These are phyloP conservation scores for Nemapogon koenigi DNA, from an alignment of 2,888 invertebrate genomes.

Conservation along the genomic window DNA sequence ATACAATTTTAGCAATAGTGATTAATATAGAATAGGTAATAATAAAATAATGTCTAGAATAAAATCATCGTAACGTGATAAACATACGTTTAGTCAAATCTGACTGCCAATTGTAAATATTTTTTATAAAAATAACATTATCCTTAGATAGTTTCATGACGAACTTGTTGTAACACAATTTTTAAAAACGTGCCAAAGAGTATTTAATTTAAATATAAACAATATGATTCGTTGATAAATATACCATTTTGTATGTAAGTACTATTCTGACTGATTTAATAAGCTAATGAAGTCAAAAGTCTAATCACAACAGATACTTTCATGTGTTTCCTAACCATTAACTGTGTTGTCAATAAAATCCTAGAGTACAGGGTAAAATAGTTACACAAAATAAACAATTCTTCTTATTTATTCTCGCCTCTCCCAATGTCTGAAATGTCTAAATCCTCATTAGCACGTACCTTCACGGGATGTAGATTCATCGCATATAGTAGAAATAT, in stretches of 20 bases:
- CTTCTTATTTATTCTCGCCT: constrained; percentile 51
- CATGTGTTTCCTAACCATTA: too few species aligned
- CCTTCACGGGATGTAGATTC: too few species aligned
- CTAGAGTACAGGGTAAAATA: constrained; percentile 64
- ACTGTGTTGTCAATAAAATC: too few species aligned
- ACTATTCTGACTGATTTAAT: too few species aligned
- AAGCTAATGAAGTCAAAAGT: too few species aligned
- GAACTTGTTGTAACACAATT: constrained; percentile 45
- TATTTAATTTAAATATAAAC: too few species aligned
- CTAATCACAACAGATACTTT: too few species aligned
- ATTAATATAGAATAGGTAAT: constrained; percentile 24
- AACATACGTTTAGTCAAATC: constrained; percentile 54
- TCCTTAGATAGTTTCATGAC: constrained; percentile 53
- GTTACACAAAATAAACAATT: constrained; percentile 34
- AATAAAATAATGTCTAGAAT: constrained; percentile 27
- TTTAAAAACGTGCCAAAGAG: constrained; percentile 53
- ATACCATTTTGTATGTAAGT: too few species aligned
- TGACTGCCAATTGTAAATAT: constrained; percentile 60
- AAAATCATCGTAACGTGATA: constrained; percentile 46
- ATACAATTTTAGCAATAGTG: constrained; percentile 37
- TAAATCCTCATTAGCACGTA: constrained; percentile 58
- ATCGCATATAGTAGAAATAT: too few species aligned
- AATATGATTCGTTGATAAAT: too few species aligned
- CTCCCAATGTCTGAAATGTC: constrained; percentile 48
- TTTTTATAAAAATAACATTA: constrained; percentile 38